Evolutionary conservation across 2,113 vertebrate species (phyloP).

Genomic region (Physeter macrocephalus): DNA sequence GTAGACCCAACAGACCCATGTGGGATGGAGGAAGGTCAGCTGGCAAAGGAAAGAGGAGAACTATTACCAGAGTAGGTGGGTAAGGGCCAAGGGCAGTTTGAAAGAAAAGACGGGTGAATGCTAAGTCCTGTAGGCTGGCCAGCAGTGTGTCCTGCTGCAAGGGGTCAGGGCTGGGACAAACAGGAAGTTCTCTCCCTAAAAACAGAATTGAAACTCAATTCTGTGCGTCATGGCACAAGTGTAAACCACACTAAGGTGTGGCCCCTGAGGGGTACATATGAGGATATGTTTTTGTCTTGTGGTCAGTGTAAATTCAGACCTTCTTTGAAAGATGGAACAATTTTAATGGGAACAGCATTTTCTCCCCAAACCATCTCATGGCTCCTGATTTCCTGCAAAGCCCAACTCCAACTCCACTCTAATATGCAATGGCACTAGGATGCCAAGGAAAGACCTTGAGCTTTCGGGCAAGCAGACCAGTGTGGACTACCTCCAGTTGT

Average conservation of each 20-base stretch:
- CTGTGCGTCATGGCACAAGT: not conserved
- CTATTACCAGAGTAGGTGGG: not conserved
- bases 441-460: not conserved
- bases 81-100: not conserved
- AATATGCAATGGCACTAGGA: not conserved
- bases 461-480: not conserved
- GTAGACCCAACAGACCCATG: not conserved
- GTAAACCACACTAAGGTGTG: not conserved
- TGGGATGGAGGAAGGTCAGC: not conserved
- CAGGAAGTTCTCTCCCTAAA: not conserved
- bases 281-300: not conserved
- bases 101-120: not conserved
- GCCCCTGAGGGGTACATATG: not conserved
- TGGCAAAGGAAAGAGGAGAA: not conserved
- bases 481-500: not conserved
- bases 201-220: conserved; percentile 12
- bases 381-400: not conserved
- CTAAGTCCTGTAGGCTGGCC: not conserved
- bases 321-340: not conserved
- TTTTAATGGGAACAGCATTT: not conserved
- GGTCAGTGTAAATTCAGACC: not conserved
- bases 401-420: not conserved
- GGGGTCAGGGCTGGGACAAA: not conserved
- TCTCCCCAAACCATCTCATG: not conserved
- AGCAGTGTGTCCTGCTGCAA: not conserved